A percentile compares a stretch with the other conserved stretches of the same genome.
Conservation (phyloP, 1,140 invertebrate genomes). For the Drosophila tsacasi region DNA sequence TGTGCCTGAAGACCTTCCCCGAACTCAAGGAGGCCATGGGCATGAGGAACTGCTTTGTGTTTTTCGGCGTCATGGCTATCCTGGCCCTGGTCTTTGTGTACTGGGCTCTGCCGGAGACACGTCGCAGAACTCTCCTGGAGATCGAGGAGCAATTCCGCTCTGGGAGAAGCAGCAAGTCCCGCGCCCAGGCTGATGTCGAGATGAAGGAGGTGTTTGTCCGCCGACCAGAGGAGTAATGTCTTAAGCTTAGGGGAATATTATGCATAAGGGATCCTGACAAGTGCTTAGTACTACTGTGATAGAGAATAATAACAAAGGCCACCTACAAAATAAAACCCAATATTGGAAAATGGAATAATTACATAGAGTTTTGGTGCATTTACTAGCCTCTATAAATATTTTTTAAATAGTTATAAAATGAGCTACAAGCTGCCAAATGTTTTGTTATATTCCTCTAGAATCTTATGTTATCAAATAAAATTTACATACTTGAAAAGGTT, state of each 20-base stretch:
- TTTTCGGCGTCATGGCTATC: conserved; percentile 89
- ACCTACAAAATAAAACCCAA: conserved; percentile 2
- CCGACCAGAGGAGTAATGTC: conserved; percentile 5
- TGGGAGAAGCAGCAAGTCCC: conserved; percentile 12
- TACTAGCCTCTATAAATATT: conserved; percentile 1
- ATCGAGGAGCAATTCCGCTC: conserved; percentile 88
- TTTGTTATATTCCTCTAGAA: not conserved
- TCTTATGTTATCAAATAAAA: not conserved
- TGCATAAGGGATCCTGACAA: conserved; percentile 4
- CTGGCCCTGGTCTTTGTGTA: conserved; percentile 89
- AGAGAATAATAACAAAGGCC: conserved; percentile 25
- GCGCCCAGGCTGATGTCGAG: conserved; percentile 44
- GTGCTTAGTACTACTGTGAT: conserved; percentile 59
- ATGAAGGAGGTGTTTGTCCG: conserved; percentile 67
- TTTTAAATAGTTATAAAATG: conserved; percentile 2
- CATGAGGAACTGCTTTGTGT: conserved; percentile 88
- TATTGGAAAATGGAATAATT: not conserved
- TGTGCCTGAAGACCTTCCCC: conserved; percentile 91
- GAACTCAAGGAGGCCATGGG: conserved; percentile 87
- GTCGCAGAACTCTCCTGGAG: conserved; percentile 90
- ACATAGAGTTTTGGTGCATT: not conserved
- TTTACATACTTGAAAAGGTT: not conserved
- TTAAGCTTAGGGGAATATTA: not conserved
- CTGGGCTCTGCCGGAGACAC: conserved; percentile 92
- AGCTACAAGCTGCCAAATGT: not conserved